Evolutionary conservation across 1,140 invertebrate genomes (phyloP).

Genomic region (Gryon sp.): DNA sequence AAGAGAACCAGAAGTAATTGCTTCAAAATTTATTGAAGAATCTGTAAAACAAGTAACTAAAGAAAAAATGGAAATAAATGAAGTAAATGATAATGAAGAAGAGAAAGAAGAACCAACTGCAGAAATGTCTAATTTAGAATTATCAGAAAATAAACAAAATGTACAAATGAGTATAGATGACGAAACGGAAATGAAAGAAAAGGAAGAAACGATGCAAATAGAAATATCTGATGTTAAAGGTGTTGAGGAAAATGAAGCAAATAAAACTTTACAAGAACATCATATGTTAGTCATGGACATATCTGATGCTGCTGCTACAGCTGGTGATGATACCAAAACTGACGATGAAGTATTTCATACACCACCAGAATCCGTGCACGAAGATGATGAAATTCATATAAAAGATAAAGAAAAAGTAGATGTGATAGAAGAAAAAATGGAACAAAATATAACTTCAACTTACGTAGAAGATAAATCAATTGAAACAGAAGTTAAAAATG

Average conservation of each 20-base stretch:
- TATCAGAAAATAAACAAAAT: too few relatives aligned
- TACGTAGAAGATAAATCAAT: conserved; percentile 13
- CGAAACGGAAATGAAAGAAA: neutral
- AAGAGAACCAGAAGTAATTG: too few relatives aligned
- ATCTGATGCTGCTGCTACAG: neutral
- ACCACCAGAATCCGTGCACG: conserved; percentile 24
- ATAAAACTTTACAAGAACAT: conserved; percentile 2
- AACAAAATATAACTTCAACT: conserved; percentile 13
- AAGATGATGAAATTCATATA: conserved; percentile 13
- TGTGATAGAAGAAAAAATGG: conserved; percentile 1
- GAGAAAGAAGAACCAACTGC: neutral
- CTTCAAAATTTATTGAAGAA: too few relatives aligned
- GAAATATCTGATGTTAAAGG: neutral
- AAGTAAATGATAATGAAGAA: too few relatives aligned
- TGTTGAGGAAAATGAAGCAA: conserved; percentile 10
- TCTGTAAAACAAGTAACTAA: too few relatives aligned
- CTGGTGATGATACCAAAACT: conserved; percentile 22
- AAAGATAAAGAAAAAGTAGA: neutral
- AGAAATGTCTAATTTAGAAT: neutral
- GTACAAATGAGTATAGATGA: too few relatives aligned
- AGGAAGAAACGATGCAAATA: neutral
- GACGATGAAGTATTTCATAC: conserved; percentile 48
- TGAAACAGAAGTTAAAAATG: neutral
- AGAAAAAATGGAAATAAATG: too few relatives aligned
- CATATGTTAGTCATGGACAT: neutral